Evolutionary conservation across 2,797 vertebrate species (phyloP).

Genomic region (Ctenochaetus hawaiiensis): DNA sequence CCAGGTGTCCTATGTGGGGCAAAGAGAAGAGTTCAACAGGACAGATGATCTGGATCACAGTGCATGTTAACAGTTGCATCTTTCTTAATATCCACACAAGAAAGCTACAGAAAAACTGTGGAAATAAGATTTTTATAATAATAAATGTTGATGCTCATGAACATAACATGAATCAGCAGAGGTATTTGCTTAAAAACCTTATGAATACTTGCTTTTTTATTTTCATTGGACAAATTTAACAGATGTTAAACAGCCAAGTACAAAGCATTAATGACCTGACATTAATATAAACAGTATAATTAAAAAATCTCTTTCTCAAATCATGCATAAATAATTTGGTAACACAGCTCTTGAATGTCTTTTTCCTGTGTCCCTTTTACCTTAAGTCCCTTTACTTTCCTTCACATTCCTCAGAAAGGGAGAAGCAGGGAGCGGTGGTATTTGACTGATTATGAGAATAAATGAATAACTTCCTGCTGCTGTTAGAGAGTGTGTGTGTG

Average conservation of each 20-base stretch:
- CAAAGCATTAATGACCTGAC: not conserved
- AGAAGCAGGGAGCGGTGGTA: slow-evolving; percentile 55
- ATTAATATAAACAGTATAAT: not conserved
- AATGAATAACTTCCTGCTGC: slow-evolving; percentile 80
- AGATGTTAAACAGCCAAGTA: not conserved
- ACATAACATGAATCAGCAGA: not conserved
- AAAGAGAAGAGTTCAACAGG: slow-evolving; percentile 15
- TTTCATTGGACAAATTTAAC: not conserved
- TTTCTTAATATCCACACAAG: not conserved
- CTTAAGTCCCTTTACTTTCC: slow-evolving; percentile 2
- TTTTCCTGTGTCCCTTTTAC: slow-evolving; percentile 1
- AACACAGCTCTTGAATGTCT: not conserved
- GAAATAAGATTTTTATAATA: not conserved
- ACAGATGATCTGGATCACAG: slow-evolving; percentile 11
- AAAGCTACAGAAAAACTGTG: not conserved
- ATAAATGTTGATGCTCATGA: not conserved
- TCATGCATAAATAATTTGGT: not conserved
- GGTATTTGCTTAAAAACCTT: not conserved
- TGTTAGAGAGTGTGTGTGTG: slow-evolving; percentile 56
- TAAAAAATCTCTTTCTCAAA: not conserved
- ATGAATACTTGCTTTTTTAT: not conserved
- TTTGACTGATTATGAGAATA: slow-evolving; percentile 71
- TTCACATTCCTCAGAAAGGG: slow-evolving; percentile 44
- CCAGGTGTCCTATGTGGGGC: slow-evolving; percentile 32
- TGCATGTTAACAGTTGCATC: slow-evolving; percentile 1